These are phyloP conservation scores for Connochaetes taurinus DNA, from an alignment of 2,113 vertebrate species.

Conservation along the genomic window DNA sequence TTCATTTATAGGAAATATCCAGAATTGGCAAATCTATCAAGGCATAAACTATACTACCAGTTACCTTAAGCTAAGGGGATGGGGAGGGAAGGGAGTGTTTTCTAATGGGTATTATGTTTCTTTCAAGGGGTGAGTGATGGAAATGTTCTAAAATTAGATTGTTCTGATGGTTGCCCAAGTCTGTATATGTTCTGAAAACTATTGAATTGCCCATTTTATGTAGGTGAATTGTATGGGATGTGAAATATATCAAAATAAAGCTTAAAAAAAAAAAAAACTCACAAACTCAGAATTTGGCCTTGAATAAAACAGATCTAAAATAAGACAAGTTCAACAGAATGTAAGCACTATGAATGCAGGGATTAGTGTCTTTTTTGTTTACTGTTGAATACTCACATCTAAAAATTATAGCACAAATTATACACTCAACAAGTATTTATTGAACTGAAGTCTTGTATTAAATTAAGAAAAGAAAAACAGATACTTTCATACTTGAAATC, in stretches of 20 bases:
- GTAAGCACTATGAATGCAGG: not conserved
- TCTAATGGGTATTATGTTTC: not conserved
- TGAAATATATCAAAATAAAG: not conserved
- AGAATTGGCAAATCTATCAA: not conserved
- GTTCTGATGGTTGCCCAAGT: not conserved
- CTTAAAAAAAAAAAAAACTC: not conserved
- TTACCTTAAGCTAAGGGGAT: not conserved
- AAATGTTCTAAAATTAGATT: not conserved
- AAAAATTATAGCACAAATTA: not conserved
- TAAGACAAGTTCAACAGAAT: not conserved
- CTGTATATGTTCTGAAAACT: not conserved
- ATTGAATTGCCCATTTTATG: not conserved
- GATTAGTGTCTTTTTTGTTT: not conserved
- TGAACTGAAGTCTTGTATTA: not conserved
- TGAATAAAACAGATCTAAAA: not conserved
- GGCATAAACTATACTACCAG: not conserved
- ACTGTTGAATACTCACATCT: not conserved
- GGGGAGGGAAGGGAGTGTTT: not conserved
- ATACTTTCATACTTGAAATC: not conserved
- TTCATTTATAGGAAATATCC: not conserved
- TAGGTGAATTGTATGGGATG: not conserved
- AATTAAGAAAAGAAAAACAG: not conserved
- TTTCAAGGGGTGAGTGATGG: not conserved
- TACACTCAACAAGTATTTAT: not conserved
- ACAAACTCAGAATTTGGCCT: not conserved